These are phyloP conservation scores for Myocastor coypus DNA, from an alignment of 2,113 vertebrate species.

Conservation along the genomic window DNA sequence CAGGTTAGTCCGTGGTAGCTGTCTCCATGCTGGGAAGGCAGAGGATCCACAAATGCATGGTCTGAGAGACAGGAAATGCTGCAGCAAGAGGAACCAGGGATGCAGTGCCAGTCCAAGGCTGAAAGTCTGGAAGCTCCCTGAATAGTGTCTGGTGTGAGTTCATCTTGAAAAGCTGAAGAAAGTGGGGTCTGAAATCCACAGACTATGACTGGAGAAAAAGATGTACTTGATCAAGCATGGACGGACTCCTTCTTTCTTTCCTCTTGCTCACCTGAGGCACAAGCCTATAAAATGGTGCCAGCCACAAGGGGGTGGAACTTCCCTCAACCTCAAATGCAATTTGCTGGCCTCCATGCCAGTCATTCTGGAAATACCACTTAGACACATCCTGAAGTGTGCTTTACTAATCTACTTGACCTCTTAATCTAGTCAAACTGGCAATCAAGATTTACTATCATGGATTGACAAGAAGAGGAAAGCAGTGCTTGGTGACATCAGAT, in stretches of 20 bases:
- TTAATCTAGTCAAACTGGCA: not conserved
- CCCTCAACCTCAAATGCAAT: not conserved
- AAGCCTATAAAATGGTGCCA: not conserved
- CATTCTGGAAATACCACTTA: not conserved
- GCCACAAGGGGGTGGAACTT: not conserved
- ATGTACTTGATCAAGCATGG: not conserved
- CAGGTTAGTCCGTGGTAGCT: not conserved
- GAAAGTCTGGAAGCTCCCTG: not conserved
- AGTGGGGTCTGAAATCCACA: not conserved
- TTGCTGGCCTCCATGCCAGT: not conserved
- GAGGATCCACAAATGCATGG: not conserved
- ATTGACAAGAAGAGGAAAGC: not conserved
- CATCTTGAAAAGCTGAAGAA: not conserved
- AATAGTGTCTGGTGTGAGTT: not conserved
- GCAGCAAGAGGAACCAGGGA: not conserved
- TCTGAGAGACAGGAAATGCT: not conserved
- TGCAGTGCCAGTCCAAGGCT: not conserved
- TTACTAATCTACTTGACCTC: not conserved
- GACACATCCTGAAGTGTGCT: not conserved
- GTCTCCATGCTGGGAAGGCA: not conserved
- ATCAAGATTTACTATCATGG: not conserved
- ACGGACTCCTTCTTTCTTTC: not conserved
- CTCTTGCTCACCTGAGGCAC: not conserved
- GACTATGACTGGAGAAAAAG: not conserved
- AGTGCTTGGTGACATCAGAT: not conserved